Conservation (phyloP, 1,140 invertebrate species). For the Triops longicaudatus region DNA sequence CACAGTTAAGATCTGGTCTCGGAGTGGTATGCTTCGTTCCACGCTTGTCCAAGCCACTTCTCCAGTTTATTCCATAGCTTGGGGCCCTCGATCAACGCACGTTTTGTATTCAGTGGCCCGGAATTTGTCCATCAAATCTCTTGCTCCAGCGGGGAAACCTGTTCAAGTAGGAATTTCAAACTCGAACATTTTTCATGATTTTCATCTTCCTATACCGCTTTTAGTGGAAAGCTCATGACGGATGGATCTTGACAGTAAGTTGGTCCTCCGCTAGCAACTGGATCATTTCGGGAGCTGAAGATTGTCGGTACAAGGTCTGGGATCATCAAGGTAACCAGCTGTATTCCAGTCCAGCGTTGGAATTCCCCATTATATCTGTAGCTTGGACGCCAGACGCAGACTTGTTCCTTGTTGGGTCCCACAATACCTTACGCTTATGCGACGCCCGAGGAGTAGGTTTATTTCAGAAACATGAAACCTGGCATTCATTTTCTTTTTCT, state of each 20-base stretch:
- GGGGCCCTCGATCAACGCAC: slow-evolving; percentile 75
- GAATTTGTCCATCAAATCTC: slow-evolving; percentile 76
- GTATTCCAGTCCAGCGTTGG: slow-evolving; percentile 68
- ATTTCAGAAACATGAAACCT: too few relatives aligned
- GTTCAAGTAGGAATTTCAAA: slow-evolving; percentile 46
- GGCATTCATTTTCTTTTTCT: too few relatives aligned
- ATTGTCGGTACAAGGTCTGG: slow-evolving; percentile 94
- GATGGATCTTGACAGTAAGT: slow-evolving; percentile 71
- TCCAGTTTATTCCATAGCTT: slow-evolving; percentile 69
- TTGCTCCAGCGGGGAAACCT: slow-evolving; percentile 80
- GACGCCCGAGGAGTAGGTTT: neutral
- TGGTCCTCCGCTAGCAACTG: slow-evolving; percentile 83
- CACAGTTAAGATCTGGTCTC: slow-evolving; percentile 90
- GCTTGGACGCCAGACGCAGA: slow-evolving; percentile 85
- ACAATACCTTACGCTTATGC: neutral
- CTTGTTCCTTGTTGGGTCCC: slow-evolving; percentile 49
- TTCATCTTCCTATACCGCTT: slow-evolving; percentile 36
- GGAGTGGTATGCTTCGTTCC: slow-evolving; percentile 87
- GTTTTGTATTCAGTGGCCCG: slow-evolving; percentile 78
- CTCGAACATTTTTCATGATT: neutral
- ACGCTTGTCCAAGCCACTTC: slow-evolving; percentile 72
- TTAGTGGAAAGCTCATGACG: slow-evolving; percentile 95
- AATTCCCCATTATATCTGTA: slow-evolving; percentile 83
- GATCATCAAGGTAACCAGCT: slow-evolving; percentile 78
- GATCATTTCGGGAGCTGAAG: slow-evolving; percentile 89